Base-by-base conservation (phyloP, 2,888 invertebrate species). In the Apodemia zela region DNA sequence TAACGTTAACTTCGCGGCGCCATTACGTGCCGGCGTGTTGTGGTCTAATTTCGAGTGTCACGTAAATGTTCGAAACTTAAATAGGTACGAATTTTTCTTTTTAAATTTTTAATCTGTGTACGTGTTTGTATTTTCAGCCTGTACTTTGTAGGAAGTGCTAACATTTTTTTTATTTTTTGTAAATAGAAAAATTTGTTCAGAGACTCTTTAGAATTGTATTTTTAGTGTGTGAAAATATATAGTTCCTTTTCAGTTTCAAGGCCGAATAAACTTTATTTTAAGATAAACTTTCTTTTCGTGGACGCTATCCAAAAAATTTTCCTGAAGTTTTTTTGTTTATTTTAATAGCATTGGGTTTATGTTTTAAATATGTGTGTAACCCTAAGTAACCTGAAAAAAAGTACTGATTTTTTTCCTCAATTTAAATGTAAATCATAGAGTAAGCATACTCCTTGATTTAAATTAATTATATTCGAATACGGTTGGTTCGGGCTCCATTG, bases 1-100 rank as follows among this genome's bases (percentile, higher is more conserved):
- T 51, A 33, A 33, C 33, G n/a, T 51, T 51, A 51, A 35, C 61
- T 49, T 61, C 61, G 61, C 51, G 61, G 61, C 49, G 61, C 49
- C 35, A 49, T 51, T 35, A 61, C 61, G 61, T 47, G 35, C 35
- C 33, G 49, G 54, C 21, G 54, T 54, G 49, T 51, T 51, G 49
- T 51, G 25, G 25, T 54, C 54, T 54, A 54, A 54, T 54, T 54
- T 54, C 54, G 21, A 54, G 25, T 54, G 54, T 54, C 54, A 54
- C 54, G 54, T 54, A 54, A 54, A 54, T 54, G 54, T 54, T 54
- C 54, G 13, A 54, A 54, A 54, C 54, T 54, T 54, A 25, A 54
- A 54, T 25, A 54, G 54, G 54, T 54, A 54, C 13, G 54, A 54
- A 54, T 15, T 54, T 42, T 42, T 54, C 54, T 54, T 25, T 54